These are phyloP conservation scores for Cacajao melanocephalus DNA, from an alignment of 2,797 vertebrate species.

Conservation along the genomic window DNA sequence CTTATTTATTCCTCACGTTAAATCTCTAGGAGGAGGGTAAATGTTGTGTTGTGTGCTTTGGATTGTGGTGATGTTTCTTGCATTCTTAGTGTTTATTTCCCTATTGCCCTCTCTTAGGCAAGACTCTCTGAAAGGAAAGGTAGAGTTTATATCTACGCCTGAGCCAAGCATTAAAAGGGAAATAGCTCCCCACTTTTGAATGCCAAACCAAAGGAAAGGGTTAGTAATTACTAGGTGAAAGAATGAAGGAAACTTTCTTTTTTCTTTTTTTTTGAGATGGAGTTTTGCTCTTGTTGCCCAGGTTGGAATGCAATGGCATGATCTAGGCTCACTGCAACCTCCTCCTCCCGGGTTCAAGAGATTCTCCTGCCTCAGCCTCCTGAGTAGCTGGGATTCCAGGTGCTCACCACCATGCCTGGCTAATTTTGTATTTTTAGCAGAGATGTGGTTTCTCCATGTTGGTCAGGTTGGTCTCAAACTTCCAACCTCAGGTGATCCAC, in stretches of 20 bases:
- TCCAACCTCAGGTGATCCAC: too few species aligned
- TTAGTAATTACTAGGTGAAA: background rate
- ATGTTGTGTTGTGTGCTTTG: background rate
- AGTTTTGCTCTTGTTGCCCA: too few species aligned
- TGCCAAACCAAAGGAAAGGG: background rate
- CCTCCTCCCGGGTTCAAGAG: too few species aligned
- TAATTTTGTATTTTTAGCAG: too few species aligned
- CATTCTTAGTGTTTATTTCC: background rate
- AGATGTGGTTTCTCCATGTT: too few species aligned
- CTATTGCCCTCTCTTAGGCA: background rate
- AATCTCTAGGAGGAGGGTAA: background rate
- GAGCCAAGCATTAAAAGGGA: background rate
- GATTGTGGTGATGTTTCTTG: background rate
- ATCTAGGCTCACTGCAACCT: too few species aligned
- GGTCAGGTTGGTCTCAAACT: too few species aligned
- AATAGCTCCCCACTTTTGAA: background rate
- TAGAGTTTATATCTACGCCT: background rate
- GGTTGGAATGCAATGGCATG: too few species aligned
- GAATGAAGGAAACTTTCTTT: background rate
- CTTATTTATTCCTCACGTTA: background rate
- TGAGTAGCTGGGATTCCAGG: too few species aligned
- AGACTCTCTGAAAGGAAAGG: constrained; percentile 17
- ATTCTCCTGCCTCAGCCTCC: too few species aligned
- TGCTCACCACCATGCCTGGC: too few species aligned
- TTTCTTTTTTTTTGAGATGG: too few species aligned